Evolutionary conservation across 2,888 invertebrate species (phyloP), one percentile per base, ranked within the genome.

Genomic region (Lathronympha strigana): DNA sequence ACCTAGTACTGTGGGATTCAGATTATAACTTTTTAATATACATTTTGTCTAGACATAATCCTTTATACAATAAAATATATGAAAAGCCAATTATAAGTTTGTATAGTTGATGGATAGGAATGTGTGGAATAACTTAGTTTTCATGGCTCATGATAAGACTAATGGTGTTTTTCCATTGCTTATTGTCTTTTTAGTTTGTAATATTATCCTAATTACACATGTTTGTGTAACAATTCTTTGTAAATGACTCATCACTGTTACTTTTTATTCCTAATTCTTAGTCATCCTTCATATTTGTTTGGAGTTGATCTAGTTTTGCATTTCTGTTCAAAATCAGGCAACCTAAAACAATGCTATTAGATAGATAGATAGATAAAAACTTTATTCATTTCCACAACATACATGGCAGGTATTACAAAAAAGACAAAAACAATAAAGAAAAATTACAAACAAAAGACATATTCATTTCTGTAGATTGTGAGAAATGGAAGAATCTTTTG

Each of bases 81-180:
- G 8, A 38, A 54, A 15, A 28, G 55, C 19, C 17, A 43, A 31
- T 57, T 43, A 28, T 43, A 28, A 55, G 4, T 43, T 55, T 43
- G 13, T n/a, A 55, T 55, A 28, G 54, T 28, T 19, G 4, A 28
- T 28, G 25, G 5, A 6, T 4, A 40, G 28, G 28, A 55, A 55
- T 55, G 40, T 55, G 8, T 31, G 57, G 0, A 45, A 11, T 43
- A 45, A 45, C 45, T 15, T 8, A 25, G n/a, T 19, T 43, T 40
- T 25, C 25, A 21, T 40, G 25, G 8, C 17, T 31, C 1, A 55
- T 54, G 25, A 43, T 31, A 28, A 43, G 19, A 19, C 17, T 43
- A 23, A 17, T 25, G 38, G 23, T 17, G 38, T 54, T 40, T 25
- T 25, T 15, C 8, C 4, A 21, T 1, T 53, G 9, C 33, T 36